Percentiles rank a stretch among this genome's conserved stretches.
phyloP scores from a whole-genome alignment of 2,888 invertebrate species.

The Stenchaetothrips biformis region DNA sequence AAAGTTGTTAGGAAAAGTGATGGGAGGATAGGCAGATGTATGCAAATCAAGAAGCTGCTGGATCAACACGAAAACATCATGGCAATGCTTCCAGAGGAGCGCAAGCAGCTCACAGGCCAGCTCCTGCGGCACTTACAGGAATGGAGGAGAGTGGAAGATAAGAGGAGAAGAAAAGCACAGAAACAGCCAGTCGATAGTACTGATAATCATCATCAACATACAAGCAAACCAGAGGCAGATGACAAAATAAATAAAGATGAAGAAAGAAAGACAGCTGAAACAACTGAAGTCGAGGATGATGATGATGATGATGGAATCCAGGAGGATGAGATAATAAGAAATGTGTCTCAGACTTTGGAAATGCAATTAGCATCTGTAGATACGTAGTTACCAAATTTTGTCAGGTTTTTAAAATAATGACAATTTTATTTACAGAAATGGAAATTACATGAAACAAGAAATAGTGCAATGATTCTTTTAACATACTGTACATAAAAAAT shows the following conservation, averaged over 20 bases:
- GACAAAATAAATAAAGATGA: neutral
- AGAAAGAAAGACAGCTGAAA: neutral
- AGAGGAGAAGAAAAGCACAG: neutral
- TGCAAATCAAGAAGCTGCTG: neutral
- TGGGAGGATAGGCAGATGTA: too few species aligned
- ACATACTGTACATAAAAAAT: neutral
- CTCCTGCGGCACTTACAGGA: neutral
- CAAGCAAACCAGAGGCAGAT: neutral
- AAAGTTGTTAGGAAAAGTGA: too few species aligned
- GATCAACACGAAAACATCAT: neutral
- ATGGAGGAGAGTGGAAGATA: neutral
- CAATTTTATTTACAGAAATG: neutral
- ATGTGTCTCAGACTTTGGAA: constrained; percentile 9
- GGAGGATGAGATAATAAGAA: neutral
- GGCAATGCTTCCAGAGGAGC: neutral
- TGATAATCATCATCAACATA: neutral
- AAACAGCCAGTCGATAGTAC: neutral
- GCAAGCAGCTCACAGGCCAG: neutral
- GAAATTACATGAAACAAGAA: neutral
- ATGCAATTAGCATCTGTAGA: constrained; percentile 9
- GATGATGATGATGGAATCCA: neutral
- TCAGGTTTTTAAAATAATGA: neutral
- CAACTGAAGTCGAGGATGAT: neutral
- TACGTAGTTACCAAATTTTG: neutral
- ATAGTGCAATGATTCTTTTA: neutral